Base-by-base conservation (phyloP, 2,888 invertebrate genomes). In the Seira ritae region DNA sequence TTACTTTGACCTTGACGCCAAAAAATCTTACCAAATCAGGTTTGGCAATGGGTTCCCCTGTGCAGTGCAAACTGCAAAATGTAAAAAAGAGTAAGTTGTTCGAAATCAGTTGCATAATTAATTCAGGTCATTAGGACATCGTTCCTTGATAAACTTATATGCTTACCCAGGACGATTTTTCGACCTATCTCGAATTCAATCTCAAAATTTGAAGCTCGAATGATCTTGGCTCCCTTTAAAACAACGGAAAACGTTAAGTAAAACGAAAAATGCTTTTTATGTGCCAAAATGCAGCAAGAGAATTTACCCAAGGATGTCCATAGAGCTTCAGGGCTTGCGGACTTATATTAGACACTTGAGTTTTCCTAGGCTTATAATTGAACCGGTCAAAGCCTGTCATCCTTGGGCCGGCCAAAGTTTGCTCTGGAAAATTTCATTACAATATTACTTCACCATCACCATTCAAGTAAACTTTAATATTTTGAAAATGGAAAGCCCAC, bases 341-440 rank as follows among this genome's bases (percentile, higher is more conserved):
- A 65, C 77, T 77, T 0, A 77, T 12, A n/a, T 77, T 77, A 0
- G 62, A 60, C 12, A 77, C 77, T 60, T 77, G 77, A 19, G 62
- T 77, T 65, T 77, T 77, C 42, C 70, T 31, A 6, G 77, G 77
- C n/a, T 77, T 77, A 22, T 77, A 77, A 42, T 77, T 77, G 23
- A 77, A 77, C 6, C 68, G 42, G 31, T 77, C 77, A 62, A 23
- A 77, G 1, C 77, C 77, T 62, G 68, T 77, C 2, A 77, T 77
- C 24, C 68, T 37, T 12, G 23, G 37, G 23, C 46, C 65, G n/a
- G 20, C 12, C 31, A 31, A 31, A 4, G 31, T 8, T 31, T 31
- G 31, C 8, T 31, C 31, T 31, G 31, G 8, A 31, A 31, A 4
- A 31, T 31, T 4, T 31, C 2, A 31, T 31, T 31, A 31, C 2